Conservation (phyloP, 2,113 vertebrate genomes). For the Chionodraco myersi region DNA sequence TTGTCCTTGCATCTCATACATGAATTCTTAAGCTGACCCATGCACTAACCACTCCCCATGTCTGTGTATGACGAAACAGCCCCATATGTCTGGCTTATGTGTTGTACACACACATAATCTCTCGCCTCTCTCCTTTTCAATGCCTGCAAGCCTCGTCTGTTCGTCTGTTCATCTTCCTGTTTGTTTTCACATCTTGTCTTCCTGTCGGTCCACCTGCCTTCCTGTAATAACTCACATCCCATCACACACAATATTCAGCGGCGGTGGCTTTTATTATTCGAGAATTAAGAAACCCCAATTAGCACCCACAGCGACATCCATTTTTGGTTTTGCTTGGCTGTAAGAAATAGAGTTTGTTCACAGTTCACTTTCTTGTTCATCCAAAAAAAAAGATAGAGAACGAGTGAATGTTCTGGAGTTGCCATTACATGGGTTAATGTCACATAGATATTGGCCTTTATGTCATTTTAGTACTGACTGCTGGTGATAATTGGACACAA, state of each 20-base stretch:
- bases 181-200: conserved; percentile 45
- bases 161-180: conserved; percentile 48
- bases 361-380: conserved; percentile 2
- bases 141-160: conserved; percentile 18
- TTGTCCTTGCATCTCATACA: conserved; percentile 7
- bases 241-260: conserved; percentile 26
- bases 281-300: conserved; percentile 62
- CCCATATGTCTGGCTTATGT: conserved; percentile 45
- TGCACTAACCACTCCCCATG: conserved; percentile 14
- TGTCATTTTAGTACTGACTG: neutral
- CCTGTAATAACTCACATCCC: conserved; percentile 47
- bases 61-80: conserved; percentile 9
- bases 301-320: conserved; percentile 30
- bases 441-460: neutral
- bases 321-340: conserved; percentile 3
- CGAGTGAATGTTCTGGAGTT: neutral
- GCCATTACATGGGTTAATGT: neutral
- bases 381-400: neutral
- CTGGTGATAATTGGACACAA: neutral
- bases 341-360: conserved; percentile 2
- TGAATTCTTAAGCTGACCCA: conserved; percentile 13
- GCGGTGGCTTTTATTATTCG: conserved; percentile 59
- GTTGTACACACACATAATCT: conserved; percentile 36
- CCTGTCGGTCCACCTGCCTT: conserved; percentile 42
- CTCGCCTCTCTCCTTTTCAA: conserved; percentile 19